These are phyloP conservation scores for Corella eumyota DNA, from an alignment of 23 tunicate species.

Conservation along the genomic window DNA sequence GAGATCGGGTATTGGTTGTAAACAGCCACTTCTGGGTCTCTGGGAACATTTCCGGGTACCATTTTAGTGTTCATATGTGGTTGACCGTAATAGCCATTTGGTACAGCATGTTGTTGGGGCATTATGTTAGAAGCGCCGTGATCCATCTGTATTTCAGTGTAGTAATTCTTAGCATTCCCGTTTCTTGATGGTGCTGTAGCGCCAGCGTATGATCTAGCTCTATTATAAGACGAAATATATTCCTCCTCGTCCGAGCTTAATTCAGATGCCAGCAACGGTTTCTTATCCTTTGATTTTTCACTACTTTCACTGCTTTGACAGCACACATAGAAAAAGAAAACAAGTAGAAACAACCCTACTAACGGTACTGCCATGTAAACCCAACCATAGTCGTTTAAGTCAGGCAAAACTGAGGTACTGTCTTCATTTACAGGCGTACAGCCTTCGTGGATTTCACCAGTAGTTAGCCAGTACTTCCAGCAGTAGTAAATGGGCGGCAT, in stretches of 20 bases:
- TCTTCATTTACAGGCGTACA: conserved; percentile 24
- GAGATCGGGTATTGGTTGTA: too few relatives aligned
- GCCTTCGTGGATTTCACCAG: conserved; percentile 37
- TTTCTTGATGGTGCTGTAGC: conserved; percentile 28
- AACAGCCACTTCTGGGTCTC: too few relatives aligned
- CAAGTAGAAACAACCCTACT: conserved; percentile 21
- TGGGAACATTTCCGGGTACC: too few relatives aligned
- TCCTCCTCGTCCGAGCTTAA: conserved; percentile 22
- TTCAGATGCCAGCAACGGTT: conserved; percentile 18
- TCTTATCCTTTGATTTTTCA: background rate
- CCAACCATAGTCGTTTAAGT: conserved; percentile 59
- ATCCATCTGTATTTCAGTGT: too few relatives aligned
- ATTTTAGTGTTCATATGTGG: too few relatives aligned
- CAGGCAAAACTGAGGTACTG: conserved; percentile 12
- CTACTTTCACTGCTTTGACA: conserved; percentile 48
- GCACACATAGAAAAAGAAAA: conserved; percentile 34
- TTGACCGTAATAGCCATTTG: too few relatives aligned
- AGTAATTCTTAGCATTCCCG: conserved; percentile 35
- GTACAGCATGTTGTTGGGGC: too few relatives aligned
- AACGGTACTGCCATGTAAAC: conserved; percentile 47
- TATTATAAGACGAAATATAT: too few relatives aligned
- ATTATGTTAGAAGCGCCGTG: too few relatives aligned
- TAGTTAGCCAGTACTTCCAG: conserved; percentile 39
- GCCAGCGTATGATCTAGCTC: conserved; percentile 10
- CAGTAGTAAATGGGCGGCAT: conserved; percentile 47